Evolutionary conservation across 1,140 invertebrate genomes (phyloP).

Genomic region (Drosophila pachea): DNA sequence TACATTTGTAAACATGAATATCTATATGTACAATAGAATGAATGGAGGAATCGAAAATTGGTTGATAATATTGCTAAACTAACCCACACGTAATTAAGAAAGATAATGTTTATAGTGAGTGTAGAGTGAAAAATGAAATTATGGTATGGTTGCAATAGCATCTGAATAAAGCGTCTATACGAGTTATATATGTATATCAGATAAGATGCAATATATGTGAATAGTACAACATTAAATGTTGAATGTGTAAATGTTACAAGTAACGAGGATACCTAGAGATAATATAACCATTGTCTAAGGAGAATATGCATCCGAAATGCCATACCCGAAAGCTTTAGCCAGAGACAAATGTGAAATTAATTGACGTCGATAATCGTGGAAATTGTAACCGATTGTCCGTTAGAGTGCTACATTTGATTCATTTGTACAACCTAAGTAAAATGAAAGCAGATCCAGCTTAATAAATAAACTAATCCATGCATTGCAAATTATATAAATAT

Average conservation of each 20-base stretch:
- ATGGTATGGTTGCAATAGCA: slow-evolving; percentile 12
- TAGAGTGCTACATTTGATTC: neutral
- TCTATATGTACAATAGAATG: slow-evolving; percentile 20
- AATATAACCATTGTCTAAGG: neutral
- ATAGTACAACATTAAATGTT: slow-evolving; percentile 55
- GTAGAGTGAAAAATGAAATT: slow-evolving; percentile 21
- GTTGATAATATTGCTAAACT: slow-evolving; percentile 30
- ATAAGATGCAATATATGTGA: slow-evolving; percentile 14
- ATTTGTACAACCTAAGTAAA: slow-evolving; percentile 3
- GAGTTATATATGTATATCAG: neutral
- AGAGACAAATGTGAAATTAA: slow-evolving; percentile 29
- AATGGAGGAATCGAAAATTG: slow-evolving; percentile 21
- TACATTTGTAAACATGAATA: slow-evolving; percentile 28
- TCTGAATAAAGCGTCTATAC: too few relatives aligned
- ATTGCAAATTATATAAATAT: neutral
- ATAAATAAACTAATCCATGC: slow-evolving; percentile 8
- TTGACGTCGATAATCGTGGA: neutral
- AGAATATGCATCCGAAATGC: slow-evolving; percentile 14
- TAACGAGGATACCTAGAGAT: slow-evolving; percentile 27
- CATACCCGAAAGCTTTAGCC: slow-evolving; percentile 59
- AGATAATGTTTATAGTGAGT: slow-evolving; percentile 27
- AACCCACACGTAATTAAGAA: slow-evolving; percentile 43
- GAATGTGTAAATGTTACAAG: slow-evolving; percentile 59
- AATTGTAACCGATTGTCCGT: slow-evolving; percentile 6
- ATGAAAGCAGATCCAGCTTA: neutral